Evolutionary conservation across 2,888 invertebrate genomes (phyloP), one percentile per base, ranked within the genome.

Genomic region (Halictus ligatus): DNA sequence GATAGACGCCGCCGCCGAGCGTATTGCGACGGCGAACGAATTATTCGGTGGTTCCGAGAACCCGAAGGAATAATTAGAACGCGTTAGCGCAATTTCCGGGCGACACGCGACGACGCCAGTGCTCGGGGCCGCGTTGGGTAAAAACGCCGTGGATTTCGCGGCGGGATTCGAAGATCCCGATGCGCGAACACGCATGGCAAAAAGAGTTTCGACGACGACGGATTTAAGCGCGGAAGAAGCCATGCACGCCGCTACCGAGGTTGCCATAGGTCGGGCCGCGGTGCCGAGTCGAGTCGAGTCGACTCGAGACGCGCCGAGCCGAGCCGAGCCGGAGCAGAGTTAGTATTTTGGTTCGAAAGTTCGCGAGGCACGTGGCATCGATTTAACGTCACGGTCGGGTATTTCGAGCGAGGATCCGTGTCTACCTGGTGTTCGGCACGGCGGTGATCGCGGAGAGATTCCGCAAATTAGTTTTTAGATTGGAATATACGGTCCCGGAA

Each of bases 301-400:
- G 15, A 10, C 4, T 12, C 54, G 54, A 54, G 7, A 2, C 54
- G 21, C 2, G 4, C n/a, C 58, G 58, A n/a, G n/a, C n/a, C 60
- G 25, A 25, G 25, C n/a, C 60, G 13, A 64, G 64, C 2, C 25
- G 60, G 67, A 75, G 83, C 81, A 74, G 89, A 74, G 89, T 40
- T 88, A 78, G 87, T 80, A 90, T 89, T 90, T 88, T 75, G 85
- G 85, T 77, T 86, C 83, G 86, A 84, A 80, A 84, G 78, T 88
- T 81, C 76, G 75, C 87, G 80, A 79, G 78, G 75, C 85, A 77
- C 82, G 82, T 79, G 82, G 74, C 60, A 64, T 74, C 79, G 85
- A 72, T 77, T 73, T 60, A 60, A 73, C 64, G 58, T 67, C 69
- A 60, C 75, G 81, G 76, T 64, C 60, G 84, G 84, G 69, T 86